These are phyloP conservation scores for Ichneumoninae sp. DNA, from an alignment of 2,888 invertebrate species.

Conservation along the genomic window DNA sequence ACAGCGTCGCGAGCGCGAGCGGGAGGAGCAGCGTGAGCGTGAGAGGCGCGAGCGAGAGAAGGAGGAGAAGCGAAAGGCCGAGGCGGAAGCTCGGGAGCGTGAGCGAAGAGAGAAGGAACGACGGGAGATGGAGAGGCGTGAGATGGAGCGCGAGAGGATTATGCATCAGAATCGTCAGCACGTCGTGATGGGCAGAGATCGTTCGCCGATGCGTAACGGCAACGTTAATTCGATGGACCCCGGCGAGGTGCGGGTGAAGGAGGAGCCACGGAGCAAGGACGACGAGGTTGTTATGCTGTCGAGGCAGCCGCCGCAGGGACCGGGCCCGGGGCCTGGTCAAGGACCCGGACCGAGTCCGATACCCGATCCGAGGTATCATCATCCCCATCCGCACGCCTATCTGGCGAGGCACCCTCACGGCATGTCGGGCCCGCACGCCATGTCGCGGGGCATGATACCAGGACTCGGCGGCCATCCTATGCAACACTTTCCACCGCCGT, in stretches of 20 bases:
- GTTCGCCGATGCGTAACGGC: constrained; percentile 92
- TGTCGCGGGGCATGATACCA: constrained; percentile 86
- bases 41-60: constrained; percentile 85
- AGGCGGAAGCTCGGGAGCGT: constrained; percentile 82
- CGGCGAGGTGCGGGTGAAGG: constrained; percentile 86
- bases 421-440: constrained; percentile 85
- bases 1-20: constrained; percentile 84
- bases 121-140: constrained; percentile 86
- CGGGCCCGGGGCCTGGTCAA: constrained; percentile 77
- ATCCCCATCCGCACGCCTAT: constrained; percentile 85
- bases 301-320: constrained; percentile 75
- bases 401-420: constrained; percentile 84
- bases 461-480: constrained; percentile 85
- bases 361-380: constrained; percentile 86
- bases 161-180: constrained; percentile 85
- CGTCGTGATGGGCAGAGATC: constrained; percentile 85
- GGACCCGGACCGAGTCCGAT: constrained; percentile 84
- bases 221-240: constrained; percentile 69
- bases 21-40: constrained; percentile 83
- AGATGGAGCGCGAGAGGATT: constrained; percentile 86
- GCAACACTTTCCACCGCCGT: constrained; percentile 84
- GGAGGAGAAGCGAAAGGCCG: constrained; percentile 83
- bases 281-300: constrained; percentile 85
- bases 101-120: constrained; percentile 86
- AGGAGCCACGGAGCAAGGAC: constrained; percentile 88